Evolutionary conservation across 2,888 invertebrate species (phyloP).

Genomic region (Thyatira batis): DNA sequence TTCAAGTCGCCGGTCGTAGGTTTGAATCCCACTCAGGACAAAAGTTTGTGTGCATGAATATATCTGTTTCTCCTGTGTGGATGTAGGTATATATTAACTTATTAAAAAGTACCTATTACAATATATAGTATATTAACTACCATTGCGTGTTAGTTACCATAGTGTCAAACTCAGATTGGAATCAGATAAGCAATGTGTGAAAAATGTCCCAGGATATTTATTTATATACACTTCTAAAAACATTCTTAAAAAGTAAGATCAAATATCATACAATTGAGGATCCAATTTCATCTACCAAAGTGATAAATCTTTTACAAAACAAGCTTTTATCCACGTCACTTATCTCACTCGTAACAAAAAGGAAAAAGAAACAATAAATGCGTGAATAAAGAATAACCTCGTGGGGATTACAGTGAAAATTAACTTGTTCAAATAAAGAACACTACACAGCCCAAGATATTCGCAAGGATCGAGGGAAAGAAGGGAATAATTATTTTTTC

Average conservation of each 20-base stretch:
- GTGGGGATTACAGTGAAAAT: conserved; percentile 29
- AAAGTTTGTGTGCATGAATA: too few relatives aligned
- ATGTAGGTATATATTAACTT: too few relatives aligned
- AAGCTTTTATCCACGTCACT: not conserved
- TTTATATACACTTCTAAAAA: not conserved
- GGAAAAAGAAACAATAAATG: not conserved
- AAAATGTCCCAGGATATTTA: too few relatives aligned
- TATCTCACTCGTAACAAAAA: not conserved
- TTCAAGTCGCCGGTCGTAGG: too few relatives aligned
- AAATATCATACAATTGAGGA: too few relatives aligned
- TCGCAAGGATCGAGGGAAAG: conserved; percentile 29
- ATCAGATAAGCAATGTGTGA: too few relatives aligned
- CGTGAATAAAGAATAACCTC: not conserved
- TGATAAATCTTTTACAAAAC: not conserved
- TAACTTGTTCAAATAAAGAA: conserved; percentile 40
- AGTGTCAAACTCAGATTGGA: too few relatives aligned
- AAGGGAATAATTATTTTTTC: conserved; percentile 43
- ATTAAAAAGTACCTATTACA: too few relatives aligned
- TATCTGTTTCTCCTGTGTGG: too few relatives aligned
- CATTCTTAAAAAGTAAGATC: not conserved
- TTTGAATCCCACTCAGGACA: too few relatives aligned
- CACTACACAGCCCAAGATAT: conserved; percentile 32
- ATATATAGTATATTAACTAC: too few relatives aligned
- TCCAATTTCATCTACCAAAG: not conserved
- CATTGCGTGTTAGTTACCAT: too few relatives aligned